These are phyloP conservation scores for Lithophane semibrunnea DNA, from an alignment of 2,888 invertebrate species.

Conservation along the genomic window DNA sequence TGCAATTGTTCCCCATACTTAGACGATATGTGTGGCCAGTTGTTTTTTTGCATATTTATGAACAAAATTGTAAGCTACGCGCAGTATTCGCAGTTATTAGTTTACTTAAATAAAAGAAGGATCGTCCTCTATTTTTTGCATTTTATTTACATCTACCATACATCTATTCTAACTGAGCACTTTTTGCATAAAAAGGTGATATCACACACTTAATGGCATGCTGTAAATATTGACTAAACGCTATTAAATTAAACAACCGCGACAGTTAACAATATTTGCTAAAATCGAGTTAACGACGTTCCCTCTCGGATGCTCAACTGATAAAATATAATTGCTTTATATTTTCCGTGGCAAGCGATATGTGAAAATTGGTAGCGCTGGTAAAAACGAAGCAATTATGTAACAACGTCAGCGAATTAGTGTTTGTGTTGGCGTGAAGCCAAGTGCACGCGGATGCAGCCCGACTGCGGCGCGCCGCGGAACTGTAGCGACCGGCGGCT, in stretches of 20 bases:
- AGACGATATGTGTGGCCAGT: neutral
- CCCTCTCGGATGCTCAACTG: constrained; percentile 32
- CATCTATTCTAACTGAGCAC: neutral
- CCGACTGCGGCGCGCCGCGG: constrained; percentile 54
- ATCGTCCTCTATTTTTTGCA: neutral
- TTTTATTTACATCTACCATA: neutral
- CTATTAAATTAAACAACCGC: constrained; percentile 26
- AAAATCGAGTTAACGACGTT: constrained; percentile 44
- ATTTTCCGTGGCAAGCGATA: constrained; percentile 60
- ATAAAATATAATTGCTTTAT: constrained; percentile 63
- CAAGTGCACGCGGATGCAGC: constrained; percentile 78
- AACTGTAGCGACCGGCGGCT: constrained; percentile 20
- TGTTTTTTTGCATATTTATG: neutral
- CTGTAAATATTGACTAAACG: constrained; percentile 18
- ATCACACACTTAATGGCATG: constrained; percentile 1
- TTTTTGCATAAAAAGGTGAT: constrained; percentile 8
- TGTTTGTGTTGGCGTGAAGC: constrained; percentile 83
- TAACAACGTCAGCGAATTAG: constrained; percentile 87
- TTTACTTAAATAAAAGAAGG: neutral
- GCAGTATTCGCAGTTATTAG: neutral
- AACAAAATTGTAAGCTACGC: neutral
- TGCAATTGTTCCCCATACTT: neutral
- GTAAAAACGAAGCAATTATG: constrained; percentile 87
- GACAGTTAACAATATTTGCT: constrained; percentile 29
- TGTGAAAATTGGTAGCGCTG: constrained; percentile 68